phyloP scores from a whole-genome alignment of 2,797 vertebrate species.

The Gastrophryne carolinensis region DNA sequence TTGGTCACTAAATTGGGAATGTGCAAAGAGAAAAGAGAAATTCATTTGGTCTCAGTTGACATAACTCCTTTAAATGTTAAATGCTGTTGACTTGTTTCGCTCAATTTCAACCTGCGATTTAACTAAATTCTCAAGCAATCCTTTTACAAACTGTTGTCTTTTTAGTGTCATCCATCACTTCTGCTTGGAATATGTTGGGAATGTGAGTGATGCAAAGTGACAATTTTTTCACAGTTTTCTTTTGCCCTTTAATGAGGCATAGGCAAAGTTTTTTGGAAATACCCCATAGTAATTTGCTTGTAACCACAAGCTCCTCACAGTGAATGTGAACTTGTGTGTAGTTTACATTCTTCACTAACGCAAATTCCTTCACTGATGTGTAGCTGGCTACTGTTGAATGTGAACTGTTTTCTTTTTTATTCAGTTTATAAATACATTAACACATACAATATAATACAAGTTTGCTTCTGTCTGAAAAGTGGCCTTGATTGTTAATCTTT shows the following conservation, averaged over 20 bases:
- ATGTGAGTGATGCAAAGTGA: constrained; percentile 38
- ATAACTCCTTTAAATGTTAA: not conserved
- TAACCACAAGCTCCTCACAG: constrained; percentile 29
- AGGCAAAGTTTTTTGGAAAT: constrained; percentile 45
- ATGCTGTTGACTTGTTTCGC: constrained; percentile 8
- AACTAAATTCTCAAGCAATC: constrained; percentile 33
- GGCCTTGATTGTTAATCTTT: too few relatives aligned
- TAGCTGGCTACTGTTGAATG: not conserved
- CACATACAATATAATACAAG: too few relatives aligned
- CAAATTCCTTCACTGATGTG: constrained; percentile 22
- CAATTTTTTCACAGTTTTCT: constrained; percentile 46
- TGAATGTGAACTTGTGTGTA: constrained; percentile 26
- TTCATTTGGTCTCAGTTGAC: not conserved
- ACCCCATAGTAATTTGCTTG: constrained; percentile 48
- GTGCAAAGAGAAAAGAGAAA: too few relatives aligned
- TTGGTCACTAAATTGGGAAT: too few relatives aligned
- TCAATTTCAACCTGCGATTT: constrained; percentile 37
- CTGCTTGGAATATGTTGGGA: constrained; percentile 36
- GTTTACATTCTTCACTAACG: constrained; percentile 28
- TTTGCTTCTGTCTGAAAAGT: too few relatives aligned
- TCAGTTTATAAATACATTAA: not conserved
- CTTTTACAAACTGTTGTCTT: constrained; percentile 46
- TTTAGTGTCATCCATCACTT: constrained; percentile 48
- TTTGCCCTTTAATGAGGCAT: constrained; percentile 47
- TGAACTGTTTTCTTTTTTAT: not conserved